phyloP scores from a whole-genome alignment of 2,113 vertebrate species.

The Guaruba guarouba region DNA sequence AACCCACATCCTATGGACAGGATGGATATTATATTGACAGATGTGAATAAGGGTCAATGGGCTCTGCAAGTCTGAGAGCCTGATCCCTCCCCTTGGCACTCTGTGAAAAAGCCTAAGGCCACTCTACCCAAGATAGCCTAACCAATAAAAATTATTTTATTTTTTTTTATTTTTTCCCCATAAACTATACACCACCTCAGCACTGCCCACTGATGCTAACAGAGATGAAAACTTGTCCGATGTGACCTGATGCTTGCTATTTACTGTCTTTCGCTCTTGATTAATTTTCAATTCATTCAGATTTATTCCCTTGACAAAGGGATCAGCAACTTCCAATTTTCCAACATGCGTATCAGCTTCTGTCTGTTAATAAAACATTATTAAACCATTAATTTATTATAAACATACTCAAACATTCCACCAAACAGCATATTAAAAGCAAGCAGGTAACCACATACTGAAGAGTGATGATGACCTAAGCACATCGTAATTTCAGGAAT shows the following conservation, averaged over 20 bases:
- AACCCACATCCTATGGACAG: not conserved
- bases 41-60: not conserved
- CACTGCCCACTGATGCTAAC: not conserved
- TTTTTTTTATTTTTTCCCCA: not conserved
- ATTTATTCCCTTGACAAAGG: conserved; percentile 68
- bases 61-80: not conserved
- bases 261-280: not conserved
- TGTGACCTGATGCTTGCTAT: not conserved
- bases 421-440: not conserved
- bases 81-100: not conserved
- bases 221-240: not conserved
- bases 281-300: conserved; percentile 3
- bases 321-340: conserved; percentile 69
- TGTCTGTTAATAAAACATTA: conserved; percentile 61
- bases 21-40: not conserved
- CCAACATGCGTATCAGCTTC: conserved; percentile 71
- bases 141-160: not conserved
- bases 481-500: not conserved
- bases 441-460: not conserved
- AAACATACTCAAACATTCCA: not conserved
- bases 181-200: conserved; percentile 50
- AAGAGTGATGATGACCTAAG: not conserved
- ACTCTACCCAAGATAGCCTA: not conserved
- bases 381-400: not conserved
- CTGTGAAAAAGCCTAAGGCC: not conserved